Conservation (phyloP, 1,140 invertebrate genomes). For the Forficula auricularia region DNA sequence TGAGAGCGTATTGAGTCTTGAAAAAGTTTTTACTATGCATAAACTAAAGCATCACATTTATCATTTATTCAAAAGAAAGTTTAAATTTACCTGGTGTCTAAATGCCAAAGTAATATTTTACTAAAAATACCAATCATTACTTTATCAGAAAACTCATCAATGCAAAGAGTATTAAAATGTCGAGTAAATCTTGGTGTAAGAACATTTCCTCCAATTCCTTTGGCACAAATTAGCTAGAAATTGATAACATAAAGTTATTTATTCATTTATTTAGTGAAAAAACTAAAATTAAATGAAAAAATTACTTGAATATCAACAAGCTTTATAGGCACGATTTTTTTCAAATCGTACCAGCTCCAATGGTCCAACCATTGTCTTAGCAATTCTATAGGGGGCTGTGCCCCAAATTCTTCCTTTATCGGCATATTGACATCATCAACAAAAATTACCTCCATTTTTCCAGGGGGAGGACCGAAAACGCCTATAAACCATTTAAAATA, state of each 20-base stretch:
- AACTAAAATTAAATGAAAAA: neutral
- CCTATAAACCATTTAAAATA: slow-evolving; percentile 26
- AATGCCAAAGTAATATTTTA: slow-evolving; percentile 85
- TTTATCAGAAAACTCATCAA: slow-evolving; percentile 78
- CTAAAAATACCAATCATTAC: slow-evolving; percentile 75
- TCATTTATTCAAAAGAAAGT: neutral
- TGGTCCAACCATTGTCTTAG: slow-evolving; percentile 81
- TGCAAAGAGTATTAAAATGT: slow-evolving; percentile 75
- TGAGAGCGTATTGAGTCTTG: too few species aligned
- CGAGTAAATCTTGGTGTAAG: slow-evolving; percentile 74
- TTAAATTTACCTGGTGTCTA: slow-evolving; percentile 53
- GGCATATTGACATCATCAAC: slow-evolving; percentile 93
- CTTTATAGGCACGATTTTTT: slow-evolving; percentile 65
- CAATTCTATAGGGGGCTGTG: slow-evolving; percentile 82
- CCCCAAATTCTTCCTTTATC: slow-evolving; percentile 66
- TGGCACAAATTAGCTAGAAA: slow-evolving; percentile 58
- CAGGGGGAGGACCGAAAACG: slow-evolving; percentile 80
- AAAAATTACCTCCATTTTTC: slow-evolving; percentile 77
- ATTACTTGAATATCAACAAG: slow-evolving; percentile 72
- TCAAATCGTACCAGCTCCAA: slow-evolving; percentile 77
- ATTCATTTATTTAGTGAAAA: neutral
- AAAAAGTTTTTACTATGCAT: too few species aligned
- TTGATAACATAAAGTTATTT: neutral
- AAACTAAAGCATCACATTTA: neutral
- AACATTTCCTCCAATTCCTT: slow-evolving; percentile 71